Evolutionary conservation across 2,797 vertebrate species (phyloP).

Genomic region (Alauda arvensis): DNA sequence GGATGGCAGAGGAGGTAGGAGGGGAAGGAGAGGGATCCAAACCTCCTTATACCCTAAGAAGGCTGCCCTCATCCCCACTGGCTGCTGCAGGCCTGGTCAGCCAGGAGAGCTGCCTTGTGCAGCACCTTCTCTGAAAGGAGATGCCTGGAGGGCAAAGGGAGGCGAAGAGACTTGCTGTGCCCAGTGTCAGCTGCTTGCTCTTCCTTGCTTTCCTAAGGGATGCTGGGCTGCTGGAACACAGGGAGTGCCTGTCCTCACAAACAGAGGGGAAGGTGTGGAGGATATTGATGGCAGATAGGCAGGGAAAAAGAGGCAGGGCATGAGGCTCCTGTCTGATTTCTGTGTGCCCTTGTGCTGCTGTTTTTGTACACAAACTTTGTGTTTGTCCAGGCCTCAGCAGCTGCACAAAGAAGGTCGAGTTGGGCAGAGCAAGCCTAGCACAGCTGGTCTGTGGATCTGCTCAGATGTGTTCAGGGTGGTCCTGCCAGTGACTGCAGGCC

Average conservation of each 20-base stretch:
- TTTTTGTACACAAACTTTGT: background rate
- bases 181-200: background rate
- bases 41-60: background rate
- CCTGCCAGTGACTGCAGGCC: background rate
- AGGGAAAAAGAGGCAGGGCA: background rate
- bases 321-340: background rate
- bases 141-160: background rate
- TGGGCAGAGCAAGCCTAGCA: background rate
- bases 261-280: background rate
- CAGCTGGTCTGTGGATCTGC: background rate
- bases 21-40: background rate
- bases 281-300: background rate
- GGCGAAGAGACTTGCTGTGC: background rate
- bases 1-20: background rate
- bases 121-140: background rate
- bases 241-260: constrained; percentile 6
- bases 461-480: background rate
- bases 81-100: background rate
- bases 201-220: background rate
- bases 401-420: background rate
- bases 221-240: background rate
- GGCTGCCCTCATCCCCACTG: background rate
- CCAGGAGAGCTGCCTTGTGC: background rate
- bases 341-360: background rate
- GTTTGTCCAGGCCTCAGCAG: background rate